Conservation (phyloP, 2,888 invertebrate genomes). For the Phyllotreta cruciferae region DNA sequence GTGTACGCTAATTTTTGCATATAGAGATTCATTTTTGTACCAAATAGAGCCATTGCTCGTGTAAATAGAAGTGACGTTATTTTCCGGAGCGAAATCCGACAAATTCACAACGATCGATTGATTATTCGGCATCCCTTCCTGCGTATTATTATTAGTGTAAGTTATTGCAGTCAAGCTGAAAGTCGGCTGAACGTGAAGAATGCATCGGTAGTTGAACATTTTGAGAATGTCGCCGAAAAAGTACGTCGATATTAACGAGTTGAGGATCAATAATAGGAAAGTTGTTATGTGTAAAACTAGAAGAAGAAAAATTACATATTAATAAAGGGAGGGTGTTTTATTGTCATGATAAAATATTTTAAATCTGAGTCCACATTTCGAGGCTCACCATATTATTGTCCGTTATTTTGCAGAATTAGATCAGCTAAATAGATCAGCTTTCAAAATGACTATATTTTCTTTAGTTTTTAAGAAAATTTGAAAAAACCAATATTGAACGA, state of each 20-base stretch:
- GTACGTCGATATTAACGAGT: slow-evolving; percentile 43
- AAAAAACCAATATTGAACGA: too few relatives aligned
- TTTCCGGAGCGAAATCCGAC: background rate
- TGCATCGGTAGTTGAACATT: slow-evolving; percentile 48
- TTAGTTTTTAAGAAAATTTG: too few relatives aligned
- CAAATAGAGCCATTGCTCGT: slow-evolving; percentile 17
- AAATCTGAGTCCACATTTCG: background rate
- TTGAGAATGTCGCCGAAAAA: slow-evolving; percentile 43
- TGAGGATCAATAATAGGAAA: slow-evolving; percentile 39
- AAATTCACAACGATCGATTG: background rate
- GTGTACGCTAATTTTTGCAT: slow-evolving; percentile 24
- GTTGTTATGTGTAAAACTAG: slow-evolving; percentile 43
- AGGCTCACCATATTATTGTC: too few relatives aligned
- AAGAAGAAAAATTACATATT: slow-evolving; percentile 34
- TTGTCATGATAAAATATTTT: background rate
- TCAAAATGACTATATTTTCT: too few relatives aligned
- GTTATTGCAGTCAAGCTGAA: slow-evolving; percentile 15
- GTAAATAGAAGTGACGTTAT: background rate
- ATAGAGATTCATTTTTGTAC: slow-evolving; percentile 26
- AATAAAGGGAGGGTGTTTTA: background rate
- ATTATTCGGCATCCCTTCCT: background rate
- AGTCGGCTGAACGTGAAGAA: slow-evolving; percentile 42
- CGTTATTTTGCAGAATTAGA: too few relatives aligned
- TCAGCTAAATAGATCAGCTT: too few relatives aligned
- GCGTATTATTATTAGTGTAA: slow-evolving; percentile 8